Evolutionary conservation across 30 jellyfish, hydroid and myxozoan genomes (phyloP).

Genomic region (Aurelia sp.): DNA sequence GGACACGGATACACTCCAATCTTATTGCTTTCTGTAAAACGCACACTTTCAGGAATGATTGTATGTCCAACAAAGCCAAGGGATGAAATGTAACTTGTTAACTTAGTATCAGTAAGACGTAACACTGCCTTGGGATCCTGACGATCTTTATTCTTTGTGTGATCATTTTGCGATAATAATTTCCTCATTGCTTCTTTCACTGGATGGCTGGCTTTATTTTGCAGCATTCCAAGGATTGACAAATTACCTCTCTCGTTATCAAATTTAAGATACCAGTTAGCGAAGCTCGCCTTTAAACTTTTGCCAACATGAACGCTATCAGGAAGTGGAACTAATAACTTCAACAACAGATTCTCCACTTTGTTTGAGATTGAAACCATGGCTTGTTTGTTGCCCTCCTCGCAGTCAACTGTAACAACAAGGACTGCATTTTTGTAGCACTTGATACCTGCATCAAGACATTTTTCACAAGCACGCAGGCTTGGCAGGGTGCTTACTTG

Average conservation of each 20-base stretch:
- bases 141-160: constrained; percentile 2
- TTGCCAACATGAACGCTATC: constrained; percentile 4
- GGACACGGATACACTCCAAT: constrained; percentile 40
- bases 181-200: constrained; percentile 15
- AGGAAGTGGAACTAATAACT: neutral
- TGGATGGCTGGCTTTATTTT: neutral
- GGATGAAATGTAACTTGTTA: neutral
- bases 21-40: constrained; percentile 12
- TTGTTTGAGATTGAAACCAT: neutral
- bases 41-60: constrained; percentile 5
- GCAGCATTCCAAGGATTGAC: constrained; percentile 17
- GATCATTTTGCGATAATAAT: neutral
- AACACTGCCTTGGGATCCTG: neutral
- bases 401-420: constrained; percentile 39
- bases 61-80: constrained; percentile 33
- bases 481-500: constrained; percentile 9
- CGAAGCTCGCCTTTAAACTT: constrained; percentile 1
- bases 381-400: constrained; percentile 36
- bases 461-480: constrained; percentile 25
- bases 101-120: neutral
- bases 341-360: neutral
- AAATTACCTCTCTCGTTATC: constrained; percentile 7
- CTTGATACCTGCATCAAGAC: constrained; percentile 3
- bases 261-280: constrained; percentile 8
- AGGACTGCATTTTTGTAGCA: constrained; percentile 1